Evolutionary conservation across 2,113 vertebrate genomes (phyloP).

Genomic region (Acrocephalus kingi): DNA sequence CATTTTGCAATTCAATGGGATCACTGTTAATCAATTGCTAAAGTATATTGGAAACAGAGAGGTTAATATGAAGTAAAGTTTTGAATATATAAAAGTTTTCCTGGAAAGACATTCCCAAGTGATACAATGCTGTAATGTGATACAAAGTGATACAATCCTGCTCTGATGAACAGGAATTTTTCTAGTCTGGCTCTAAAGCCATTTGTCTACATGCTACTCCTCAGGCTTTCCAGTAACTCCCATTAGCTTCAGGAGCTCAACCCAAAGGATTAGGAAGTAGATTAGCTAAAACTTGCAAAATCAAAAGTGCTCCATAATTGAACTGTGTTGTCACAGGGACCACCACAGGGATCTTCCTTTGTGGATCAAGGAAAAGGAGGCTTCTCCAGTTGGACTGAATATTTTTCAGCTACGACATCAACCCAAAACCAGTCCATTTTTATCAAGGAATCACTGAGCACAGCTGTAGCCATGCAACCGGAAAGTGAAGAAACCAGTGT

Average conservation of each 20-base stretch:
- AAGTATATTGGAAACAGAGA: neutral
- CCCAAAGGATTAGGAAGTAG: neutral
- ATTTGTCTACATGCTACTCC: neutral
- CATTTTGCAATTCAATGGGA: neutral
- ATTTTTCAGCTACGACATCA: neutral
- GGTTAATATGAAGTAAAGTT: neutral
- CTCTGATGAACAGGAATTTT: neutral
- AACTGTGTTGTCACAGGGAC: accelerated
- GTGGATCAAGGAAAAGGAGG: neutral
- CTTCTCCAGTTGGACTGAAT: neutral
- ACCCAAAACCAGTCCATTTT: neutral
- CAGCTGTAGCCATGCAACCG: accelerated
- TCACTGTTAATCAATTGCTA: neutral
- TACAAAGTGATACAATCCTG: neutral
- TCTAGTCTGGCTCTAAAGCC: neutral
- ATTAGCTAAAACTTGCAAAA: neutral
- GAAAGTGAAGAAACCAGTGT: neutral
- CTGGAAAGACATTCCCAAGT: neutral
- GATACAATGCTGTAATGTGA: neutral
- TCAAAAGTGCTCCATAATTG: neutral
- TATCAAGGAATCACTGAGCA: neutral
- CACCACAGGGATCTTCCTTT: neutral
- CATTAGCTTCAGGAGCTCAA: neutral
- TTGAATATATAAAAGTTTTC: neutral
- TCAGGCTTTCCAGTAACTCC: neutral